Evolutionary conservation across 2,113 vertebrate species (phyloP).

Genomic region (Xiphorhynchus elegans): DNA sequence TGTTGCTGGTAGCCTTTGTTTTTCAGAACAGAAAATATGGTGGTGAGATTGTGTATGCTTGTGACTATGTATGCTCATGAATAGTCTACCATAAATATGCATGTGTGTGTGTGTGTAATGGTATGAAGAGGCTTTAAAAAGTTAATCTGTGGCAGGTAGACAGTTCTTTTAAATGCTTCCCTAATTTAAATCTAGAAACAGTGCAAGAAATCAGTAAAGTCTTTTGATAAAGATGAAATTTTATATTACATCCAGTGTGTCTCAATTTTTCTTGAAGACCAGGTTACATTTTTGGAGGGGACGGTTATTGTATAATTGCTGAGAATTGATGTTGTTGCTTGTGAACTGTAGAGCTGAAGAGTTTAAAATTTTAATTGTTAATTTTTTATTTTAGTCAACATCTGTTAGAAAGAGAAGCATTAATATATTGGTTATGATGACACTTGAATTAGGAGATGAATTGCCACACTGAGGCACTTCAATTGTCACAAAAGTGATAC

Average conservation of each 20-base stretch:
- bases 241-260: background rate
- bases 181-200: background rate
- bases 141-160: background rate
- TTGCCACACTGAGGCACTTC: background rate
- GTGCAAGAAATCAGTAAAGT: background rate
- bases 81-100: background rate
- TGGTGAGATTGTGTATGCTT: background rate
- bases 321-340: background rate
- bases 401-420: background rate
- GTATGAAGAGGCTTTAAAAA: background rate
- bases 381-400: background rate
- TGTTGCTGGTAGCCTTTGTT: background rate
- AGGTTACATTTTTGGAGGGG: background rate
- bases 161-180: background rate
- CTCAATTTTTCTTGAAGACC: background rate
- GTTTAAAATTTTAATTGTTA: background rate
- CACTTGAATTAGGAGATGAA: background rate
- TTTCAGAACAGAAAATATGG: background rate
- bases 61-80: background rate
- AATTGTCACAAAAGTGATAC: background rate
- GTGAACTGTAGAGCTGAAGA: background rate
- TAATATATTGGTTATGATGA: background rate
- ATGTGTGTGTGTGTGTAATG: background rate
- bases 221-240: background rate
- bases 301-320: background rate